phyloP scores from a whole-genome alignment of 2,888 invertebrate species.

The Linnaemya tessellans region DNA sequence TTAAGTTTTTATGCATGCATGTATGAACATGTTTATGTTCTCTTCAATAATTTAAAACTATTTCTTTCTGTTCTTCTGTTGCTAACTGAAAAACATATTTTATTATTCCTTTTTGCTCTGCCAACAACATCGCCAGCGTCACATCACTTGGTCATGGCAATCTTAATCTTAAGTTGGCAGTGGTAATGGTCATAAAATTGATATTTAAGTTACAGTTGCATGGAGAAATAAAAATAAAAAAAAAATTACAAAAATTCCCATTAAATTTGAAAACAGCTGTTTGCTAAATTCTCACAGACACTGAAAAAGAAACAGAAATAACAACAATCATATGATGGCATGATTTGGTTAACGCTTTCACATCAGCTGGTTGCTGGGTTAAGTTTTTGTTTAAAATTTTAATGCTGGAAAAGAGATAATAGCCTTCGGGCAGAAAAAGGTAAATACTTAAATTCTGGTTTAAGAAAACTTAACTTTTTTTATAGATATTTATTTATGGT shows the following conservation, averaged over 20 bases:
- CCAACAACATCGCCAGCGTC: not conserved
- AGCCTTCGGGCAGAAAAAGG: slow-evolving; percentile 20
- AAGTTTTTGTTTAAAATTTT: not conserved
- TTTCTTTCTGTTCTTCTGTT: slow-evolving; percentile 38
- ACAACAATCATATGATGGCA: slow-evolving; percentile 50
- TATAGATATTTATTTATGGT: not conserved
- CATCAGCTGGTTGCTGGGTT: slow-evolving; percentile 41
- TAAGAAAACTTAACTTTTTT: slow-evolving; percentile 20
- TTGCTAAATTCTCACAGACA: slow-evolving; percentile 14
- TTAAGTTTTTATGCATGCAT: no score
- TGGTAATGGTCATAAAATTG: slow-evolving; percentile 44
- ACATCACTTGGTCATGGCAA: slow-evolving; percentile 35
- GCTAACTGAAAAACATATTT: slow-evolving; percentile 35
- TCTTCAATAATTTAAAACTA: slow-evolving; percentile 9
- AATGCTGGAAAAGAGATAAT: slow-evolving; percentile 23
- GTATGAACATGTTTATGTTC: not conserved
- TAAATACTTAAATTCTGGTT: not conserved
- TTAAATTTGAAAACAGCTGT: slow-evolving; percentile 59
- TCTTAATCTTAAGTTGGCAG: slow-evolving; percentile 1
- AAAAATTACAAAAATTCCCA: slow-evolving; percentile 16
- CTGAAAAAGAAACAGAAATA: not conserved
- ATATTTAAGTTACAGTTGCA: slow-evolving; percentile 5
- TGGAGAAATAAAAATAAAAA: slow-evolving; percentile 24
- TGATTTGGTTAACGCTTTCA: not conserved
- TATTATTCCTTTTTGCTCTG: slow-evolving; percentile 25